These are phyloP conservation scores for Sycophaga agraensis DNA, from an alignment of 1,140 invertebrate species.

Conservation along the genomic window DNA sequence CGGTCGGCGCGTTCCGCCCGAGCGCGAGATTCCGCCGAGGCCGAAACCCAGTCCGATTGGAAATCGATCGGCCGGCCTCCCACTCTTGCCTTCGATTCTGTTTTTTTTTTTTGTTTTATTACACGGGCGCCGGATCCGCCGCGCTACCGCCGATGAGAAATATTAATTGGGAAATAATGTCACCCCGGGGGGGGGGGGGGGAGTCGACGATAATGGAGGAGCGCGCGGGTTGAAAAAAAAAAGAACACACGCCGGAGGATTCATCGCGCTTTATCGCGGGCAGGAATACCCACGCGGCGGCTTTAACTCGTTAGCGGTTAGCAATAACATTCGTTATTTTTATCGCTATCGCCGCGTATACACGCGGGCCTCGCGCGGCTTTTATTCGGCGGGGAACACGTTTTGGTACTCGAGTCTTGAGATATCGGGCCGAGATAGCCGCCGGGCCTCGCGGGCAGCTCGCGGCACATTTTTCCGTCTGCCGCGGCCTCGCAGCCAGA, in stretches of 20 bases:
- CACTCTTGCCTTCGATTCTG: slow-evolving; percentile 1
- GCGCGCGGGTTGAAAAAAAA: too few species aligned
- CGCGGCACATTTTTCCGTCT: background rate
- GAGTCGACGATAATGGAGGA: slow-evolving; percentile 42
- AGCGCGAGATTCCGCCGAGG: too few species aligned
- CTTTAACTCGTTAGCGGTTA: slow-evolving; percentile 52
- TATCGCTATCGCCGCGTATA: slow-evolving; percentile 45
- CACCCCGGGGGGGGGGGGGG: slow-evolving; percentile 35
- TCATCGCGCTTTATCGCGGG: slow-evolving; percentile 40
- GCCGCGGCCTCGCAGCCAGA: background rate
- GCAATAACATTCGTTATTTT: slow-evolving; percentile 55
- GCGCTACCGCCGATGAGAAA: slow-evolving; percentile 26
- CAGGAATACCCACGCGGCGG: slow-evolving; percentile 39
- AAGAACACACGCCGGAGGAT: too few species aligned
- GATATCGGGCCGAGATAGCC: slow-evolving; percentile 38
- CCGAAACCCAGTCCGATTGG: too few species aligned
- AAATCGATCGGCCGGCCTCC: slow-evolving; percentile 9
- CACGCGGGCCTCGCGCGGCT: slow-evolving; percentile 21
- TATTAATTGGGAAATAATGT: slow-evolving; percentile 46
- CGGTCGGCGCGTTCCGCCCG: too few species aligned
- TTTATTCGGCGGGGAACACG: slow-evolving; percentile 51
- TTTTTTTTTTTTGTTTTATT: background rate
- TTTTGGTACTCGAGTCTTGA: slow-evolving; percentile 52
- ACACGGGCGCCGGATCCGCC: background rate
- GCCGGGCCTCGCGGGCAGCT: background rate